Evolutionary conservation across 2,888 invertebrate species (phyloP), one percentile per base, ranked within the genome.

Genomic region (Thelaira solivaga): DNA sequence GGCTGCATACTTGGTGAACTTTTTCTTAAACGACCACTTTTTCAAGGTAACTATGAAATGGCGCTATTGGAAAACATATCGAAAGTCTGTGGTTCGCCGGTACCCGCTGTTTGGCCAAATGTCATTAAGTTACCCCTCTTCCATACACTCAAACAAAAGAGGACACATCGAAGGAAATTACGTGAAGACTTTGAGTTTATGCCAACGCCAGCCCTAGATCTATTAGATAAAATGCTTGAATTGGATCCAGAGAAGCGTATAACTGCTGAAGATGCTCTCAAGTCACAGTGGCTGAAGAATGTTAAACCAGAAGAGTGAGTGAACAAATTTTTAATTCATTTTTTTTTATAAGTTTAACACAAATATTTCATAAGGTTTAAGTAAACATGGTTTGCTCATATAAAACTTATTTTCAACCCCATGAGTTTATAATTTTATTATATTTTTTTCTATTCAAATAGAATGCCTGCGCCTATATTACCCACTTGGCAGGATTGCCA

Each of bases 401-500:
- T 26, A 26, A 6, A 6, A 26, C 6, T 5, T 5, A 5, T 26
- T 26, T 26, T 26, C 4, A 26, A 26, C 26, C 26, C 6, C 6
- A 13, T 13, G 13, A 13, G 3, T 2, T 1, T 8, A 13, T 1
- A 5, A 5, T 13, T 13, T 39, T 4, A 34, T 11, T 29, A 7
- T 51, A 1, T 26, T 11, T 29, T 41, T 53, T 26, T 18, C 26
- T 6, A 16, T 16, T 3, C 11, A 24, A 26, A 22, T 20, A 96
- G 96, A 89, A 95, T 96, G 93, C 91, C 93, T 57, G 93, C 93
- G 1, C 95, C 96, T 0, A 93, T 93, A 88, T 90, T 99, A 81
- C 98, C 98, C 0, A 96, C 94, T 29, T 96, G 96, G 94, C 98
- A 99, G 90, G 99, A 99, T 90, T 99, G 99, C 88, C 99, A 99